Base-by-base conservation (phyloP, 1,140 invertebrate genomes). In the Pseudachorutes palmiensis region DNA sequence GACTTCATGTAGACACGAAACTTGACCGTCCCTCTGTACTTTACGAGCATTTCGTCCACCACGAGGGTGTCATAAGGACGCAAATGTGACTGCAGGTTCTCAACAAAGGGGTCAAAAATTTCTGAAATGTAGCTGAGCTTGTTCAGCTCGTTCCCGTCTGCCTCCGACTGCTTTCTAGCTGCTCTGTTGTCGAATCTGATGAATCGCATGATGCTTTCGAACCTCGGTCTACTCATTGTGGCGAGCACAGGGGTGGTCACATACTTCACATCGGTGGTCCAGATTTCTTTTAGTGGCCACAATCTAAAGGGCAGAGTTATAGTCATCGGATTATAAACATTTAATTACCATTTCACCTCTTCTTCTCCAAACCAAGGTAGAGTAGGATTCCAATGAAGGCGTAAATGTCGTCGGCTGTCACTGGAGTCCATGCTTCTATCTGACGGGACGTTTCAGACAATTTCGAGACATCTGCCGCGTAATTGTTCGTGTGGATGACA, bases 1-100 rank as follows among this genome's bases (percentile, higher is more conserved):
- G 48, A 57, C 32, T 55, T 65, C 64, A 65, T 65, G 32, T 65
- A 55, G 14, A 65, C 64, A 19, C 64, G 48, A 57, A 65, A 65
- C 26, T 49, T 49, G 16, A 49, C 49, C n/a, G 19, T 32, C 19
- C 64, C 64, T 2, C 19, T n/a, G 36, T 55, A 55, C 5, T 22
- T 12, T 19, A 55, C 24, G 9, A 65, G 29, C 51, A 30, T 55
- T 65, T 65, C 64, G 33, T 65, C 48, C 1, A 65, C 32, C 31
- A 36, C 45, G 28, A 65, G 14, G 19, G 33, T 30, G 36, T 19
- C 22, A 2, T 49, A 19, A 22, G 51, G 51, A 32, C 19, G 14
- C 12, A 33, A 41, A 33, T 19, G 12, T 22, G 2, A 12, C 31
- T 33, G 22, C 2, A 62, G 2, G 31, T 45, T 62, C 24, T 33